Base-by-base conservation (phyloP, 2,797 vertebrate species). In the Scolopax rusticola region DNA sequence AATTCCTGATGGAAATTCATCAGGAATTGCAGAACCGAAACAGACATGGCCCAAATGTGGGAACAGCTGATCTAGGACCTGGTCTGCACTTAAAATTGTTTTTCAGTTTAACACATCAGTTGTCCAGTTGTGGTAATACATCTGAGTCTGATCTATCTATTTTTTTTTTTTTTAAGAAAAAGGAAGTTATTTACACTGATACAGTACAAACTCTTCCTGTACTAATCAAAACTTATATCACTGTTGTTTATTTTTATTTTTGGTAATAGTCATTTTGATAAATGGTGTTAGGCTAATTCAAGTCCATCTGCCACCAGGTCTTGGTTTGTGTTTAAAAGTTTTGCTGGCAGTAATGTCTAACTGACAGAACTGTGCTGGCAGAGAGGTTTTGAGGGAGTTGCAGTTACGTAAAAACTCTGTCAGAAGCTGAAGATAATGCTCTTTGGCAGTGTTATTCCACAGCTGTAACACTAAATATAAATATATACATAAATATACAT, bases 1-100 rank as follows among this genome's bases (percentile, higher is more conserved):
- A 63, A 5, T 87, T 96, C 70, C 80, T 93, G 77, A 76, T 95
- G 86, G 54, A 78, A 94, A 88, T 73, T 32, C 38, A 36, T 36
- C 36, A 36, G 36, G 36, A 63, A 6, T 59, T 91, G 50, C 50
- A 45, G 23, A 90, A 63, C 45, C 78, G 59, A 53, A 95, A 56
- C 79, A 74, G 63, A 63, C 60, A 10, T 60, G 71, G 59, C 4
- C 10, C 38, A 71, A 50, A 48, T 28, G 65, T 78, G 63, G 67
- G 32, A 90, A 18, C 18, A 57, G 57, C 61, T 53, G 76, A 40
- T 82, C 21, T 40, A 41, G 83, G 82, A 40, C 54, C 30, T 67
- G 40, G 2, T 75, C 53, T 91, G 75, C 33, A 25, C 45, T 85
- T 74, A 17, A 0, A 30, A 3, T 33, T 84, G 27, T n/a, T 76